These are phyloP conservation scores for Leuciscus waleckii DNA, from an alignment of 2,797 vertebrate genomes.

Conservation along the genomic window DNA sequence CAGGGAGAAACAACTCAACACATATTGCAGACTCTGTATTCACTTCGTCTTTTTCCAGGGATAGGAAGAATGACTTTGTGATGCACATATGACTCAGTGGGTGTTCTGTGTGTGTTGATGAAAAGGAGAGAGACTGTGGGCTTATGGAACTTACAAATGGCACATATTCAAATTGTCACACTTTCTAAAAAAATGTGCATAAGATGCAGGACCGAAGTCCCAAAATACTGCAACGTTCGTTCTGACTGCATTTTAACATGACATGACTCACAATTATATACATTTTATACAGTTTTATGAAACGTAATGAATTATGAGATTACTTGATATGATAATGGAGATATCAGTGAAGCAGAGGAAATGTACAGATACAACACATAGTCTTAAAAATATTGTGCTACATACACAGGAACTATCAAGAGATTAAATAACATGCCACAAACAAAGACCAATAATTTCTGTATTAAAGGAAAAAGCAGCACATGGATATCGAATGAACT, in stretches of 20 bases:
- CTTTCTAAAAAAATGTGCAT: conserved; percentile 10
- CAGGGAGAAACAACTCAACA: background rate
- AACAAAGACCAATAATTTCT: background rate
- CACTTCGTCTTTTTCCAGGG: background rate
- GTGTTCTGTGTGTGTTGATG: background rate
- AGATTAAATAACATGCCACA: background rate
- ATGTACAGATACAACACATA: background rate
- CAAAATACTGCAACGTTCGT: background rate
- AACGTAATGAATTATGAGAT: background rate
- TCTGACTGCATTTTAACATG: too few relatives aligned
- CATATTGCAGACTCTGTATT: background rate
- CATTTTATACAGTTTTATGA: background rate
- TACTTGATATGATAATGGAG: background rate
- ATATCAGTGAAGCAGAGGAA: background rate
- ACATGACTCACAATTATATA: background rate
- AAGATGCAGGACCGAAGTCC: background rate
- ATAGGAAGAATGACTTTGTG: background rate
- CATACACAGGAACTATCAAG: background rate
- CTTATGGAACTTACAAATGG: background rate
- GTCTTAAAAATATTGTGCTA: background rate
- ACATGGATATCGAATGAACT: background rate
- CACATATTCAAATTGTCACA: background rate
- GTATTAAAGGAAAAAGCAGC: background rate
- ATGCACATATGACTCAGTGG: conserved; percentile 11
- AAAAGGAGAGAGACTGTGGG: background rate